Percentiles rank a stretch among this genome's conserved stretches.
These are phyloP conservation scores for Limnephilus lunatus DNA, from an alignment of 2,888 invertebrate species.

Conservation along the genomic window DNA sequence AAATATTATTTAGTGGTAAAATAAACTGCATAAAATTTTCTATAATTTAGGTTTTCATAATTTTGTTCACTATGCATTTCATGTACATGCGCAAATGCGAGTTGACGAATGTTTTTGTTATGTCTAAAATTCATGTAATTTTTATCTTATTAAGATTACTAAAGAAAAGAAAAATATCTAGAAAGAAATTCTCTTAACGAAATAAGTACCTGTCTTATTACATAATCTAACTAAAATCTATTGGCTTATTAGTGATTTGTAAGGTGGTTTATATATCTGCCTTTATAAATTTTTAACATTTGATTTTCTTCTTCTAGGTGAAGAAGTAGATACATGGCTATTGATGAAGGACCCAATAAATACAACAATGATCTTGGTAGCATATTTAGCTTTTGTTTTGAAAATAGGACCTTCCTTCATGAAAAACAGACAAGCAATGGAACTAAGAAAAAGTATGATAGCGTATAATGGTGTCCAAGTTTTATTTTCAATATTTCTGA, in stretches of 20 bases:
- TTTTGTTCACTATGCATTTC: too few species aligned
- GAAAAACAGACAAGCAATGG: conserved; percentile 90
- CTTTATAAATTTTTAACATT: not conserved
- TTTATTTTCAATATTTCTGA: conserved; percentile 87
- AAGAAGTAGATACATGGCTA: conserved; percentile 83
- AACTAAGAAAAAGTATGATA: conserved; percentile 85
- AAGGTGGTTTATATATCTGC: not conserved
- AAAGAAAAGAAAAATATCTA: too few species aligned
- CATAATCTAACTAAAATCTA: not conserved
- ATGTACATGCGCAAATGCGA: too few species aligned
- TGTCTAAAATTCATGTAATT: too few species aligned
- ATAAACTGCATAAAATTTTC: too few species aligned
- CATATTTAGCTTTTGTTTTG: conserved; percentile 85
- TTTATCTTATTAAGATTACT: too few species aligned
- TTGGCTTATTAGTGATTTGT: not conserved
- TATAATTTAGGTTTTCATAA: too few species aligned
- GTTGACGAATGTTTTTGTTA: too few species aligned
- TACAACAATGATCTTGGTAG: conserved; percentile 83
- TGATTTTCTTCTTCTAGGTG: conserved; percentile 64
- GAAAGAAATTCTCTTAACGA: not conserved
- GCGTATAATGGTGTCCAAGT: conserved; percentile 94
- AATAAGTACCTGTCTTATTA: not conserved
- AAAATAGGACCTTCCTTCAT: conserved; percentile 90
- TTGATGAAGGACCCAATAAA: conserved; percentile 87
- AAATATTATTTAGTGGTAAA: too few species aligned